Percentiles rank a stretch among this genome's conserved stretches.
These are phyloP conservation scores for Rotaria macrura DNA, from an alignment of 2,888 invertebrate species.

Conservation along the genomic window DNA sequence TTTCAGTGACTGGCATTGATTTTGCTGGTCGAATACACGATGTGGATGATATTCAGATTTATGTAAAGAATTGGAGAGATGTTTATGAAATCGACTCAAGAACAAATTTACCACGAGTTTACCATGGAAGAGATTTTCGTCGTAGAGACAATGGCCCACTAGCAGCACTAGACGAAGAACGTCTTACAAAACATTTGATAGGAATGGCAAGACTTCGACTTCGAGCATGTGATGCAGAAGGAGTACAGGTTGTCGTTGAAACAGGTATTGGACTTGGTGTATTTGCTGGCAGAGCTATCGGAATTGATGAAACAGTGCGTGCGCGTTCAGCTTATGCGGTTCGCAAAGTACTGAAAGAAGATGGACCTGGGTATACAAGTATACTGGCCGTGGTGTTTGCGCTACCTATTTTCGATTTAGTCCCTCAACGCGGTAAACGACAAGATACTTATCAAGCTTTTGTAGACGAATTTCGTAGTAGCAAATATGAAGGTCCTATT, in stretches of 20 bases:
- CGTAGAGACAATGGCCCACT: not conserved
- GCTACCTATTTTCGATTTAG: not conserved
- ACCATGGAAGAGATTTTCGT: not conserved
- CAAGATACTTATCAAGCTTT: not conserved
- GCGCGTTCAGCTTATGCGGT: not conserved
- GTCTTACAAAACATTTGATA: not conserved
- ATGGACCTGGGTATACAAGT: not conserved
- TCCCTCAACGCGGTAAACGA: not conserved
- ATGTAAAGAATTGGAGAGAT: not conserved
- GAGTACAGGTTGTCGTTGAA: not conserved
- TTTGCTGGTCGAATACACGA: constrained; percentile 2
- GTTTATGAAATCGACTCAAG: not conserved
- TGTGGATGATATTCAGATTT: not conserved
- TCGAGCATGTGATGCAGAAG: not conserved
- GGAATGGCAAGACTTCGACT: not conserved
- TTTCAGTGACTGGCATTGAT: not conserved
- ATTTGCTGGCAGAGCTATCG: not conserved
- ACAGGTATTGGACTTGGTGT: constrained; percentile 11
- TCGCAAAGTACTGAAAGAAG: not conserved
- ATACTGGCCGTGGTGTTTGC: not conserved
- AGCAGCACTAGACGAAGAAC: not conserved
- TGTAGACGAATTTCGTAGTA: not conserved
- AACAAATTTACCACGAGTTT: not conserved
- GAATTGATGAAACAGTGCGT: not conserved
- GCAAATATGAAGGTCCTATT: not conserved